Evolutionary conservation across 2,797 vertebrate genomes (phyloP).

Genomic region (Malurus leucopterus): DNA sequence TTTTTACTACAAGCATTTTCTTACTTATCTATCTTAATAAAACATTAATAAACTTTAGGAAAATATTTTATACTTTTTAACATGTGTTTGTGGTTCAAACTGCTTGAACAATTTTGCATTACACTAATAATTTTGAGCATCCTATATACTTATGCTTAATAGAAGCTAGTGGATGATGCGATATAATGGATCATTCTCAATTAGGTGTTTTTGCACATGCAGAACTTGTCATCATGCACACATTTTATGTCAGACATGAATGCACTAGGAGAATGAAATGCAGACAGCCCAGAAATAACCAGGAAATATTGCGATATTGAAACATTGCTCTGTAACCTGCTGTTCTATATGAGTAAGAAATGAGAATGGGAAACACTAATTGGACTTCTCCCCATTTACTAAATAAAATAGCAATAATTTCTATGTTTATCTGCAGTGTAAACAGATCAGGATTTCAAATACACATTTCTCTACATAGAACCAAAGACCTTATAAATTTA

Average conservation of each 20-base stretch:
- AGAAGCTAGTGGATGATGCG: slow-evolving; percentile 59
- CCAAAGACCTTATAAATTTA: slow-evolving; percentile 10
- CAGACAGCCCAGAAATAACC: slow-evolving; percentile 83
- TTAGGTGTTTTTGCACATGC: slow-evolving; percentile 73
- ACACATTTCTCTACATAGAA: neutral
- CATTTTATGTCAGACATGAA: slow-evolving; percentile 71
- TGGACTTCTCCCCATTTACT: slow-evolving; percentile 64
- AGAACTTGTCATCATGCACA: slow-evolving; percentile 72
- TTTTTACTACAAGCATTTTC: neutral
- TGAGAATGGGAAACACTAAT: slow-evolving; percentile 73
- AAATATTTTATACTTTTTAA: slow-evolving; percentile 2
- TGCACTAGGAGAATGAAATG: slow-evolving; percentile 66
- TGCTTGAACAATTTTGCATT: neutral
- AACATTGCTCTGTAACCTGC: slow-evolving; percentile 73
- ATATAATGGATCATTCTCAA: slow-evolving; percentile 62
- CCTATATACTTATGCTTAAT: slow-evolving; percentile 52
- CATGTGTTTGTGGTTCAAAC: neutral
- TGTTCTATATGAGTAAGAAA: slow-evolving; percentile 82
- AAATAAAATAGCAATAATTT: slow-evolving; percentile 43
- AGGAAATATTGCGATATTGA: slow-evolving; percentile 75
- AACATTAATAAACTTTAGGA: neutral
- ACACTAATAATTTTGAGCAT: slow-evolving; percentile 7
- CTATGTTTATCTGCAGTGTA: slow-evolving; percentile 58
- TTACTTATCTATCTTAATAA: neutral
- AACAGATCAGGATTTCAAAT: slow-evolving; percentile 56